A percentile compares a stretch with the other conserved stretches of the same genome.
These are phyloP conservation scores for human DNA, from an alignment of 2,113 vertebrate species.

Conservation along the genomic window GRCh38 chr9:3288001-3288500, in stretches of 20 bases:
- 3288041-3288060: background rate
- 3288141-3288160: constrained; percentile 91
- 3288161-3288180: constrained; percentile 93
- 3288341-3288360: background rate
- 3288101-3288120: background rate
- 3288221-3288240: constrained; percentile 92
- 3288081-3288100: background rate
- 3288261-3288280: constrained; percentile 63
- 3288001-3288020: background rate
- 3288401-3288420: background rate
- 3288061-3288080: background rate
- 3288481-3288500: background rate
- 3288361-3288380: background rate
- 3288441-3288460: background rate
- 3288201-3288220: constrained; percentile 91
- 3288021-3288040: background rate
- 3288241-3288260: constrained; percentile 87
- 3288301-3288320: background rate
- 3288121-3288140: constrained; percentile 87
- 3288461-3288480: background rate
- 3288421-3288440: background rate
- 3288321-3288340: constrained; percentile 10
- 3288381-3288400: background rate
- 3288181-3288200: constrained; percentile 90
- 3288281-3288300: constrained; percentile 40